Evolutionary conservation across 2,113 vertebrate genomes (phyloP), one percentile per base, ranked within the genome.

Genomic region (Steatornis caripensis): DNA sequence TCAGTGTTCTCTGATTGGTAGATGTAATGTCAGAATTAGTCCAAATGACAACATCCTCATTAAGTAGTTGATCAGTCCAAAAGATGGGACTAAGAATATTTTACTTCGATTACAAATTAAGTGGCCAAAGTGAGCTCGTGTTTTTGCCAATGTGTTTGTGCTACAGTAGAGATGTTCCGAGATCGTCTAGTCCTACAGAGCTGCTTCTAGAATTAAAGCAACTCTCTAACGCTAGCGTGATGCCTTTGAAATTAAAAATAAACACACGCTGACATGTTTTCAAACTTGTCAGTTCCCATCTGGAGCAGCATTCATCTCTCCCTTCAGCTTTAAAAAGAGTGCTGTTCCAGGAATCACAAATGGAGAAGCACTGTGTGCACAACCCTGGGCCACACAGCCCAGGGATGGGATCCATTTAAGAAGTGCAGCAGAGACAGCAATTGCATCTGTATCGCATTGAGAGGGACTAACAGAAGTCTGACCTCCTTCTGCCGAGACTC

Each of bases 241-340:
- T 18, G 65, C 71, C 81, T 97, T 91, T 87, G 93, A 96, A 97
- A 97, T 96, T 89, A 93, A 92, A 97, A 96, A 97, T 96, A 96
- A 27, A 97, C 92, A 94, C 90, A 96, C 13, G 46, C 88, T 95
- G 96, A 97, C 95, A 96, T 96, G 95, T 96, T 97, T 96, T 92
- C 95, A 96, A 96, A 95, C 81, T 93, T 97, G 92, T 96, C 97
- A 94, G 82, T 57, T 96, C 78, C 95, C 95, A 96, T 96, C 84
- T 94, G 90, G 84, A 95, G 81, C 70, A 89, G 86, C 55, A 88
- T 65, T 96, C 88, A 74, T 81, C 55, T 66, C 51, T 87, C 95
- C 87, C 58, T 87, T 84, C 78, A 94, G 94, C 91, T 89, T 89
- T 79, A 39, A 70, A 79, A 90, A 86, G 57, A 88, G 60, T n/a